Evolutionary conservation across 92 coral and sea anemone genomes (phyloP).

Genomic region (Bergia sp.): DNA sequence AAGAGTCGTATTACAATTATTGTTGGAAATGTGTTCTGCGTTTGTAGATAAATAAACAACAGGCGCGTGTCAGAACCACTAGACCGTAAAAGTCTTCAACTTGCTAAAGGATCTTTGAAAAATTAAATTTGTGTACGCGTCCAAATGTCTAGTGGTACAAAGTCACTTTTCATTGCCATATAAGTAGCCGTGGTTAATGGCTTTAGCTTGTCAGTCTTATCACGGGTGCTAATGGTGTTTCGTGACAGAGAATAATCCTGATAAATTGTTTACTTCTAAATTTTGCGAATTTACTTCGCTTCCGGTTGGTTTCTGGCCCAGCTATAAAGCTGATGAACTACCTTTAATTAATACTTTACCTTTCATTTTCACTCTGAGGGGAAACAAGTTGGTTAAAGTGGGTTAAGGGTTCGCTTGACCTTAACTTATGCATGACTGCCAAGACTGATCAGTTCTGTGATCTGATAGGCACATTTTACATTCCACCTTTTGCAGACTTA

Average conservation of each 20-base stretch:
- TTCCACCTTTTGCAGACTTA: constrained; percentile 3
- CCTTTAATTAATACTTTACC: neutral
- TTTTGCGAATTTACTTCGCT: constrained; percentile 2
- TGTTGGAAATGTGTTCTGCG: neutral
- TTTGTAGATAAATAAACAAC: constrained; percentile 12
- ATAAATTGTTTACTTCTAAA: constrained; percentile 23
- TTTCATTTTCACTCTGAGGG: neutral
- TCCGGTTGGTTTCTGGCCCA: constrained; percentile 15
- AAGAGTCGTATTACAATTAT: neutral
- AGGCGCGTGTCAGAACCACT: neutral
- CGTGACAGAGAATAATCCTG: constrained; percentile 36
- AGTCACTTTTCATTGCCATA: neutral
- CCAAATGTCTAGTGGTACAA: neutral
- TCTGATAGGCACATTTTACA: neutral
- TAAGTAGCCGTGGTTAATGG: constrained; percentile 32
- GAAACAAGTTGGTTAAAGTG: constrained; percentile 25
- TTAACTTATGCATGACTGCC: neutral
- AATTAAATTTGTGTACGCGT: neutral
- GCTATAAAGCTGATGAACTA: neutral
- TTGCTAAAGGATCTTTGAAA: neutral
- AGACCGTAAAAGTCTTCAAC: neutral
- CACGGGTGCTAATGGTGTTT: constrained; percentile 27
- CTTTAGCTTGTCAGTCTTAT: constrained; percentile 30
- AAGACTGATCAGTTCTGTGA: neutral
- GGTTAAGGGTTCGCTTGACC: constrained; percentile 41